Conservation (phyloP, 2,888 invertebrate genomes). For the Heliconius cydno region DNA sequence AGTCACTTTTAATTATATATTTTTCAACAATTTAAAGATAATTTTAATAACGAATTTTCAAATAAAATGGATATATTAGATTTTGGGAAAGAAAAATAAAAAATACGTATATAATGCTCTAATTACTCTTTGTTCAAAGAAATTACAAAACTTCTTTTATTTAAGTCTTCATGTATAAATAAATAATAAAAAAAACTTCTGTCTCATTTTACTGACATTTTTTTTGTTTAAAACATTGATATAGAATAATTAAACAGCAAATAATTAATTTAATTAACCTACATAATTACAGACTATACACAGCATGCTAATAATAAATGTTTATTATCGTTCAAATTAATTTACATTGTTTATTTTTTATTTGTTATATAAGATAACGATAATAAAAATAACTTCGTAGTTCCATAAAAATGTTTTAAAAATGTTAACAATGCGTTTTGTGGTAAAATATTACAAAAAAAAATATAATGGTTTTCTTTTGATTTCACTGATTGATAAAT, state of each 20-base stretch:
- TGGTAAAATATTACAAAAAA: neutral
- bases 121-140: neutral
- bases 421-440: too few species aligned
- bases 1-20: neutral
- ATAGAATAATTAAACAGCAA: conserved; percentile 1
- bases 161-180: neutral
- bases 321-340: conserved; percentile 10
- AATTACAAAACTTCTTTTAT: neutral
- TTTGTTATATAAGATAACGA: neutral
- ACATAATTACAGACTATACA: neutral
- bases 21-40: neutral
- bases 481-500: neutral
- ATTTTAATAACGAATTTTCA: neutral
- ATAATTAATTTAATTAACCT: conserved; percentile 4
- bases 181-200: neutral
- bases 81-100: neutral
- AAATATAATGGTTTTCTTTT: neutral
- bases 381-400: neutral
- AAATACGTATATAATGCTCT: neutral
- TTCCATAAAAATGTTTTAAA: too few species aligned
- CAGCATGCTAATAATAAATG: neutral
- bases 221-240: neutral
- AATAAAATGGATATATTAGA: too few species aligned
- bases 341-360: neutral
- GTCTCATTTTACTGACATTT: neutral